Percentiles rank a stretch among this genome's conserved stretches.
These are phyloP conservation scores for Stictonetta naevosa DNA, from an alignment of 2,113 vertebrate species.

Conservation along the genomic window DNA sequence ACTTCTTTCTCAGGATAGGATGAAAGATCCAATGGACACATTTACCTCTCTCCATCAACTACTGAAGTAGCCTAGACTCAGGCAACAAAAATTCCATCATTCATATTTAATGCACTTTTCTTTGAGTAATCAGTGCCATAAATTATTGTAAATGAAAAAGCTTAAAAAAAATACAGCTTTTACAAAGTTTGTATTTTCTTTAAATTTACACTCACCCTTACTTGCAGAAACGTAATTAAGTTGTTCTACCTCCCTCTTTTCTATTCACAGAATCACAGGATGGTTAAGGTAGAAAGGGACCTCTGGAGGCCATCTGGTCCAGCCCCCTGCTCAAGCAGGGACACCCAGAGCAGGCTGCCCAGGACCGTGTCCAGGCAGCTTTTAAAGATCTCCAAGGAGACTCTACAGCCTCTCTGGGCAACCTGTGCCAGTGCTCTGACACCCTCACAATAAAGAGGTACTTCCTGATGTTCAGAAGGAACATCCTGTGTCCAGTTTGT, in stretches of 20 bases:
- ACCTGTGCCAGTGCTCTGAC: not conserved
- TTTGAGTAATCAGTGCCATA: not conserved
- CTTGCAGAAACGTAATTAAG: not conserved
- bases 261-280: not conserved
- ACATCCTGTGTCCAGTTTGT: not conserved
- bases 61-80: not conserved
- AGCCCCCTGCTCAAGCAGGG: not conserved
- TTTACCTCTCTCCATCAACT: not conserved
- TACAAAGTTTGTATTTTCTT: not conserved
- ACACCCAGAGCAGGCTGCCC: not conserved
- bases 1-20: not conserved
- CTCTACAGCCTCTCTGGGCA: not conserved
- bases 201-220: not conserved
- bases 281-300: not conserved
- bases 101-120: conserved; percentile 3
- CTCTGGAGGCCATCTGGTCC: not conserved
- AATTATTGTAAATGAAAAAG: not conserved
- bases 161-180: not conserved
- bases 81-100: not conserved
- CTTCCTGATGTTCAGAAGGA: not conserved
- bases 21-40: conserved; percentile 20
- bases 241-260: not conserved
- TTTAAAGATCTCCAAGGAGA: not conserved
- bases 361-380: not conserved
- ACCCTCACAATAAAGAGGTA: not conserved